Conservation (phyloP, 1,140 invertebrate species). For the Ostrea edulis region DNA sequence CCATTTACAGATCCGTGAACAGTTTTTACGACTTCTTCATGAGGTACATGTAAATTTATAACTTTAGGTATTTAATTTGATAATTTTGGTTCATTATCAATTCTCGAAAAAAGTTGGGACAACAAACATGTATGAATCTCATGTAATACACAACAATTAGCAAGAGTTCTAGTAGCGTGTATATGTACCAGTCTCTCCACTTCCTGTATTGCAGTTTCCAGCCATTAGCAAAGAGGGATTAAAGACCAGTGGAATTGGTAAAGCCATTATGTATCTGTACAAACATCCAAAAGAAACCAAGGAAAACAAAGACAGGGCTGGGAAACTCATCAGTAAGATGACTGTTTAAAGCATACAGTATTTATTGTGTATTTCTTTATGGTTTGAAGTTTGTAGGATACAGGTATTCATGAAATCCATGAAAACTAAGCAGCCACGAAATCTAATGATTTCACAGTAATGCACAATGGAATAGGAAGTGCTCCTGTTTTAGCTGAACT, state of each 20-base stretch:
- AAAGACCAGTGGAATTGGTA: conserved; percentile 96
- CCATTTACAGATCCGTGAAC: conserved; percentile 93
- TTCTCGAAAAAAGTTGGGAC: too few relatives aligned
- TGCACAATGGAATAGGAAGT: too few relatives aligned
- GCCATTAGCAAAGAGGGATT: conserved; percentile 92
- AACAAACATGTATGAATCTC: too few relatives aligned
- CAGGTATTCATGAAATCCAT: too few relatives aligned
- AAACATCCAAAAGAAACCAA: conserved; percentile 99
- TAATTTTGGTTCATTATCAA: too few relatives aligned
- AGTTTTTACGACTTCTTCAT: conserved; percentile 90
- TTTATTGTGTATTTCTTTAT: too few relatives aligned
- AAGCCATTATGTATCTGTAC: conserved; percentile 99
- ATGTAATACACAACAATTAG: neutral
- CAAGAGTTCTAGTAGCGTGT: neutral
- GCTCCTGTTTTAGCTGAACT: too few relatives aligned
- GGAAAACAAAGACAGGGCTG: conserved; percentile 93
- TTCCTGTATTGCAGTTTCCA: conserved; percentile 88
- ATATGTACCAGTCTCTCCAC: neutral
- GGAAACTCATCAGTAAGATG: conserved; percentile 90
- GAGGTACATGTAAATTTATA: conserved; percentile 83
- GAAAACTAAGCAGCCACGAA: too few relatives aligned
- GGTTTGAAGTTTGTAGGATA: too few relatives aligned
- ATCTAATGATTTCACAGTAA: too few relatives aligned
- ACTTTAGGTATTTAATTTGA: neutral
- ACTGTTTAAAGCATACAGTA: neutral